These are phyloP conservation scores for Phalacrocorax carbo DNA, from an alignment of 2,113 vertebrate genomes.

Conservation along the genomic window DNA sequence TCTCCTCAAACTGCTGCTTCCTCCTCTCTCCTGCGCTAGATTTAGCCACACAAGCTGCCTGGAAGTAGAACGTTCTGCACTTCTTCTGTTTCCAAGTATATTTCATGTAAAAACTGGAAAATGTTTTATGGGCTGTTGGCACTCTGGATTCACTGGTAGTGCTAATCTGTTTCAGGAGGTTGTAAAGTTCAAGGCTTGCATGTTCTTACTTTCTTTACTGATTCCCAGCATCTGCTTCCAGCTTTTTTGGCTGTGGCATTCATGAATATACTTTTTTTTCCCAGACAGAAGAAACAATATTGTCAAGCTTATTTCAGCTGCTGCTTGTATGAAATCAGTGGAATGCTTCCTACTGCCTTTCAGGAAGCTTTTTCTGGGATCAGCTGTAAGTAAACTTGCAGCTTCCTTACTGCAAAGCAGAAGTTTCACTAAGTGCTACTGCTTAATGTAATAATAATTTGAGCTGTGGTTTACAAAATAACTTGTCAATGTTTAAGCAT, in stretches of 20 bases:
- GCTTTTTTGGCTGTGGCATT: neutral
- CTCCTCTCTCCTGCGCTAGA: rapidly evolving
- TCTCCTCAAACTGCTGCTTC: neutral
- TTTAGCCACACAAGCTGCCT: neutral
- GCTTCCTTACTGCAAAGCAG: neutral
- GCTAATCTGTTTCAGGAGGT: neutral
- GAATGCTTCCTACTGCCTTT: conserved; percentile 24
- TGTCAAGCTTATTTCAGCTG: neutral
- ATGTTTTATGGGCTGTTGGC: neutral
- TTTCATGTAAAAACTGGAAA: neutral
- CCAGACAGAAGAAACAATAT: neutral
- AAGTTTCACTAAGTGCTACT: neutral
- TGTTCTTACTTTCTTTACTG: neutral
- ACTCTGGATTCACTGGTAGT: neutral
- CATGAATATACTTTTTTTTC: neutral
- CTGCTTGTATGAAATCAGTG: conserved; percentile 20
- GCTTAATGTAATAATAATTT: neutral
- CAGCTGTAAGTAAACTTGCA: neutral
- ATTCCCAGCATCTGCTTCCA: neutral
- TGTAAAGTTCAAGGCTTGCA: neutral
- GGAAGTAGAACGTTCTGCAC: neutral
- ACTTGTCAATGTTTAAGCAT: neutral
- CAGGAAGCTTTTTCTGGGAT: conserved; percentile 14
- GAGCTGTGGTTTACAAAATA: neutral
- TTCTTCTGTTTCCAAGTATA: neutral